Evolutionary conservation across 1,140 invertebrate genomes (phyloP).

Genomic region (Rhyzopertha dominica): DNA sequence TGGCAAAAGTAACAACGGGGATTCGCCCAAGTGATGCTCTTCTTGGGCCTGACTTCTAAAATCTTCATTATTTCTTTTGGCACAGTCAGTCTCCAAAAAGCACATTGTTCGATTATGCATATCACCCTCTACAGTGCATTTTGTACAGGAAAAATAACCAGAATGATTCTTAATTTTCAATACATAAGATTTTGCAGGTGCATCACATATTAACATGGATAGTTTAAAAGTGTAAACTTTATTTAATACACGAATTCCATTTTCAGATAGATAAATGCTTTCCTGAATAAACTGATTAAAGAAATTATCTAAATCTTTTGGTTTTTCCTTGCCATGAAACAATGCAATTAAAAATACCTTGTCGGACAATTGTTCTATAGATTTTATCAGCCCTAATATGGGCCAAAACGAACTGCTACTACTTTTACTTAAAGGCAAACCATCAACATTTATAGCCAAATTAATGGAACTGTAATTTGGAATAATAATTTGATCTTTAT

Average conservation of each 20-base stretch:
- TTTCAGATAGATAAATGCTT: neutral
- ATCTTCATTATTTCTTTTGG: too few relatives aligned
- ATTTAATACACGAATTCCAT: neutral
- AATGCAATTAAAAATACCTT: too few relatives aligned
- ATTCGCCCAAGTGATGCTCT: conserved; percentile 3
- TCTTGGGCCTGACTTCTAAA: neutral
- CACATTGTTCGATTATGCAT: neutral
- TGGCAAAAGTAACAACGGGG: conserved; percentile 2
- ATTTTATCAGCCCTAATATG: too few relatives aligned
- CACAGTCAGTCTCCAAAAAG: conserved; percentile 2
- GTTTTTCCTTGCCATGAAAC: conserved; percentile 1
- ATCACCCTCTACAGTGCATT: conserved; percentile 10
- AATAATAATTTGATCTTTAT: too few relatives aligned
- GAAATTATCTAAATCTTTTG: neutral
- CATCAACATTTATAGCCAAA: too few relatives aligned
- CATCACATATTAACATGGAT: conserved; percentile 4
- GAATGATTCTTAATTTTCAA: conserved; percentile 3
- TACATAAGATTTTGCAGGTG: conserved; percentile 8
- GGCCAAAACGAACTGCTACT: too few relatives aligned
- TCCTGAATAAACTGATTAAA: conserved; percentile 1
- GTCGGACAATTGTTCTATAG: too few relatives aligned
- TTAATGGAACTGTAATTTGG: too few relatives aligned
- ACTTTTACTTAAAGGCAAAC: too few relatives aligned
- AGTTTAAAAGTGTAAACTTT: neutral
- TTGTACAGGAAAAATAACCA: conserved; percentile 10